Evolutionary conservation across 2,888 invertebrate species (phyloP).

Genomic region (Mythimna ferrago): DNA sequence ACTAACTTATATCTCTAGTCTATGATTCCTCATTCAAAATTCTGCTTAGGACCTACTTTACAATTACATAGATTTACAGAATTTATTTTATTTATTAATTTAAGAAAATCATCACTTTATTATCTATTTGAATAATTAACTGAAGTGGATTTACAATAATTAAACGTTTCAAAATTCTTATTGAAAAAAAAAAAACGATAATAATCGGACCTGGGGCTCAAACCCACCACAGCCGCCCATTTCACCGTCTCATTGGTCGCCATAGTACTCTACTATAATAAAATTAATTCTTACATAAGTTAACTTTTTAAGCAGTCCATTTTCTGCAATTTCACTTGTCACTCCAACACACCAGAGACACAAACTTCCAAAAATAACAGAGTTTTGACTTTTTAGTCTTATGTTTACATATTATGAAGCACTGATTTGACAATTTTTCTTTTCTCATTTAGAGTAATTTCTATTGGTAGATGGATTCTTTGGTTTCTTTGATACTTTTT

Average conservation of each 20-base stretch:
- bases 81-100: background rate
- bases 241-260: too few relatives aligned
- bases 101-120: background rate
- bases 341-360: slow-evolving; percentile 13
- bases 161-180: background rate
- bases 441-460: too few relatives aligned
- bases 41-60: background rate
- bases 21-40: background rate
- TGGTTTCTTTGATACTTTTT: background rate
- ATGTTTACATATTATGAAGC: slow-evolving; percentile 3
- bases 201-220: background rate
- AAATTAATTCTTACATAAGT: slow-evolving; percentile 15
- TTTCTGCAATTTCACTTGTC: slow-evolving; percentile 35
- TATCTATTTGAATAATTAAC: too few relatives aligned
- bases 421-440: background rate
- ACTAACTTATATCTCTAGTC: slow-evolving; percentile 1
- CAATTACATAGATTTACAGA: slow-evolving; percentile 2
- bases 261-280: background rate
- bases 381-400: slow-evolving; percentile 21
- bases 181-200: background rate
- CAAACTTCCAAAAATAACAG: background rate
- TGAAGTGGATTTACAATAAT: background rate
- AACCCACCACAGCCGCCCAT: background rate
- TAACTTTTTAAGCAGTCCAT: slow-evolving; percentile 26
- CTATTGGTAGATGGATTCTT: background rate